A percentile compares a stretch with the other conserved stretches of the same genome.
These are phyloP conservation scores for Drosophila persimilis DNA, from an alignment of 1,140 invertebrate species.

Conservation along the genomic window DNA sequence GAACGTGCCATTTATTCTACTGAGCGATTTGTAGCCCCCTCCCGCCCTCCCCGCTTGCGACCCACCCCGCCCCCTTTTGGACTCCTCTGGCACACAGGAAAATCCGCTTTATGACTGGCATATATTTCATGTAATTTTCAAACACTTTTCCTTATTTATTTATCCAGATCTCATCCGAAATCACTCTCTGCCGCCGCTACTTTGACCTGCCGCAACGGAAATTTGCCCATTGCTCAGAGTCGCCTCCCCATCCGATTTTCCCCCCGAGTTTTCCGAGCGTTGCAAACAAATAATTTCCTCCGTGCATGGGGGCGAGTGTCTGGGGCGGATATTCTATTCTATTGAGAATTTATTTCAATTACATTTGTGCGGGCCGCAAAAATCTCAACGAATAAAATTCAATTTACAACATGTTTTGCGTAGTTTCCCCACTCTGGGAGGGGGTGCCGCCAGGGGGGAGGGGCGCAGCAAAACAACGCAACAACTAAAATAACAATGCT, in stretches of 20 bases:
- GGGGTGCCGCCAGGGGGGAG: neutral
- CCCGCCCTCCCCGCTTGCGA: neutral
- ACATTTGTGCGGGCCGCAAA: constrained; percentile 58
- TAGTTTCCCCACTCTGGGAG: constrained; percentile 51
- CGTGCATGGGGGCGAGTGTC: neutral
- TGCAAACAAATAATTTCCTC: constrained; percentile 48
- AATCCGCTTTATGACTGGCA: constrained; percentile 65
- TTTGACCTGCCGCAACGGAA: constrained; percentile 75
- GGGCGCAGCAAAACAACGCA: neutral
- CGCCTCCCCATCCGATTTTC: neutral
- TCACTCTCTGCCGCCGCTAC: constrained; percentile 21
- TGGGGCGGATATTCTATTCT: constrained; percentile 74
- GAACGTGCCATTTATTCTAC: constrained; percentile 76
- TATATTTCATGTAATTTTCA: constrained; percentile 67
- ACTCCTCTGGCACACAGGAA: constrained; percentile 18
- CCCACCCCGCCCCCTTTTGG: neutral
- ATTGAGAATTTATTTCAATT: constrained; percentile 81
- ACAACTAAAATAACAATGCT: constrained; percentile 16
- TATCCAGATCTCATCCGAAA: constrained; percentile 29
- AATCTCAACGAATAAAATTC: constrained; percentile 64
- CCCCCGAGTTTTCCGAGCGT: constrained; percentile 10
- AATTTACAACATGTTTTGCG: constrained; percentile 79
- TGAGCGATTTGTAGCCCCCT: constrained; percentile 33
- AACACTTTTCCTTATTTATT: constrained; percentile 55
- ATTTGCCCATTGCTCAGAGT: constrained; percentile 25